Evolutionary conservation across 2,888 invertebrate species (phyloP), one percentile per base, ranked within the genome.

Genomic region (Carcina quercana): DNA sequence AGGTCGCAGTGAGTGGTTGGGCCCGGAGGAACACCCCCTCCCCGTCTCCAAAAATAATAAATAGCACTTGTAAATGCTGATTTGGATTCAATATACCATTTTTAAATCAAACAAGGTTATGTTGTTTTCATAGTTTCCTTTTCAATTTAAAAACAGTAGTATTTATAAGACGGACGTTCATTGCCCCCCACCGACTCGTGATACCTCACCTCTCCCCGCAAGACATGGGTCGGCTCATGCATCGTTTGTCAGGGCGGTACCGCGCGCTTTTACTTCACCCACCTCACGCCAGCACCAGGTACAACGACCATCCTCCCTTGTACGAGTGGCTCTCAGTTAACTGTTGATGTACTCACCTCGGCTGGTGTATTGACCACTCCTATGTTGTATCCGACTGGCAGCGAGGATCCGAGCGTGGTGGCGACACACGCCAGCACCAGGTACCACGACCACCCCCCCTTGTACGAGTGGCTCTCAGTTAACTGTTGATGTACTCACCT

Each of bases 311-410:
- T 74, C n/a, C 86, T 35, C 68, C 69, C 29, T 68, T 59, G 45
- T 74, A 65, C 27, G 69, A 60, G 45, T 60, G 59, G 12, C 63
- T 53, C 36, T 64, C 54, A 14, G 78, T 78, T 51, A 80, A 47
- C 38, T 71, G 70, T 47, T 79, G 68, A 32, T 74, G 72, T 50
- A 76, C 86, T 86, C 72, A 95, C 95, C 54, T 86, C 75, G 29
- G 91, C 89, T 1, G 95, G 94, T 13, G 92, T 89, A 69, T 95
- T 95, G 43, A 95, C 88, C 12, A 94, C 94, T 26, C 95, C 95
- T 37, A 95, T 92, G 57, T 92, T 92, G 67, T 90, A 95, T 20
- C 95, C 95, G 28, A 93, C 91, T 4, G 94, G 92, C 28, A 95
- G 69, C 3, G 93, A 92, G 1, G 89, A 89, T 3, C 95, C 95